A percentile compares a stretch with the other conserved stretches of the same genome.
phyloP scores from a whole-genome alignment of 2,113 vertebrate species.

The Cheirogaleus medius region DNA sequence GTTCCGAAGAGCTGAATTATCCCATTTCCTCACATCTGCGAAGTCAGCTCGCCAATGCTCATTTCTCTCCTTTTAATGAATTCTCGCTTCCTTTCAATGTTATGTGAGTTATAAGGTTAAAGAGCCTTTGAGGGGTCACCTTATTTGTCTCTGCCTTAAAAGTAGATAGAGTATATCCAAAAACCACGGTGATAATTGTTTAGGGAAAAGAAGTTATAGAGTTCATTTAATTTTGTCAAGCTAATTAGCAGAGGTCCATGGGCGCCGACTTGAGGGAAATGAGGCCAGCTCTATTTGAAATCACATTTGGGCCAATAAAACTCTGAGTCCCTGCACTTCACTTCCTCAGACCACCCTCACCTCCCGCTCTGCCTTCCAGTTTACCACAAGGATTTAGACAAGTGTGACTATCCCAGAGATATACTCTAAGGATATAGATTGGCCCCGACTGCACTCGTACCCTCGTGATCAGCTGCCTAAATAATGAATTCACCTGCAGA shows the following conservation, averaged over 20 bases:
- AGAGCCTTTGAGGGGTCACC: neutral
- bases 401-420: neutral
- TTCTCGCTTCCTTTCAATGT: neutral
- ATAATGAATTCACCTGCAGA: neutral
- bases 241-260: neutral
- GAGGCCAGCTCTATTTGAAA: neutral
- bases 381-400: neutral
- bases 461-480: neutral
- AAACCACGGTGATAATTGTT: neutral
- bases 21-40: neutral
- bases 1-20: neutral
- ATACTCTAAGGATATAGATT: neutral
- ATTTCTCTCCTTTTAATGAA: neutral
- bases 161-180: neutral
- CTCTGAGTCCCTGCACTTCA: neutral
- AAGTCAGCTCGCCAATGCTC: neutral
- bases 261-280: neutral
- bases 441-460: neutral
- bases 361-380: neutral
- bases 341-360: neutral
- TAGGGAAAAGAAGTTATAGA: neutral
- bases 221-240: neutral
- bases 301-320: neutral
- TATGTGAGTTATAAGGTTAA: neutral
- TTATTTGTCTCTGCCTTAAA: neutral